Conservation (phyloP, 2,888 invertebrate genomes). For the Folsomia candida region DNA sequence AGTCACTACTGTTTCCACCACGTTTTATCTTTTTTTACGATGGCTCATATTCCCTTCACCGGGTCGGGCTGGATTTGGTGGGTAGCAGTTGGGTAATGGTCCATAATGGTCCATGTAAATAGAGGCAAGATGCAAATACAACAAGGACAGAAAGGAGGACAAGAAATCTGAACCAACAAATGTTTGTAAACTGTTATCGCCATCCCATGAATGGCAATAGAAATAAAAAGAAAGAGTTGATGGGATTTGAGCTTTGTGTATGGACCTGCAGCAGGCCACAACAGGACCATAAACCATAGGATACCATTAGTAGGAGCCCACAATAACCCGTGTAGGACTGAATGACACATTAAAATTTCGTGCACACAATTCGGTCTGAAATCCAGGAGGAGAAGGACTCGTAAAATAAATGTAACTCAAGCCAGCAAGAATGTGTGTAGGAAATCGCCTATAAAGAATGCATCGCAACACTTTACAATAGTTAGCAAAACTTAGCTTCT, state of each 20-base stretch:
- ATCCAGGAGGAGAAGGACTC: neutral
- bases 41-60: slow-evolving; percentile 11
- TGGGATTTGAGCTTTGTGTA: neutral
- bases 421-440: neutral
- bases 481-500: neutral
- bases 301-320: neutral
- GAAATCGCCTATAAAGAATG: neutral
- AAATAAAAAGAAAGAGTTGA: neutral
- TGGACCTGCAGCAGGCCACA: neutral
- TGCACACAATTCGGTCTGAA: neutral
- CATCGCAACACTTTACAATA: neutral
- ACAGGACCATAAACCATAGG: neutral
- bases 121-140: neutral
- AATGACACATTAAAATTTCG: neutral
- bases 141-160: neutral
- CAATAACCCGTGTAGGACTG: neutral
- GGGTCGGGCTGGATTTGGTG: neutral
- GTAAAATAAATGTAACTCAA: neutral
- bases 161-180: neutral
- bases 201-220: neutral
- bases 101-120: neutral
- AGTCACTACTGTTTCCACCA: neutral
- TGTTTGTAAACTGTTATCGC: neutral
- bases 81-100: neutral
- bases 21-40: neutral